Conservation (phyloP, 2,797 vertebrate species). For the Echeneis naucrates region DNA sequence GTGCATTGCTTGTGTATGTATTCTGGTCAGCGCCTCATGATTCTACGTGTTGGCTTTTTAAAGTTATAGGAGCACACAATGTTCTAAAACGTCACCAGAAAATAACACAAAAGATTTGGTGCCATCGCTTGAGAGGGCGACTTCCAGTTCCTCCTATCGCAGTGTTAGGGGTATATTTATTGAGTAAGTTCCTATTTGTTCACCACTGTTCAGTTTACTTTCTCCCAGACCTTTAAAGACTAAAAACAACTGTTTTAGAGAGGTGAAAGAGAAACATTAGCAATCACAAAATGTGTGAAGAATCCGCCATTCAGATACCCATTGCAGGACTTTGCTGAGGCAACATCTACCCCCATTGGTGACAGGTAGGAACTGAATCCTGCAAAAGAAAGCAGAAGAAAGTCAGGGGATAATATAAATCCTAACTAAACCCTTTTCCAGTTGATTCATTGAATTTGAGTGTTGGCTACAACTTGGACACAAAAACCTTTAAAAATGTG, state of each 20-base stretch:
- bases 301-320: not conserved
- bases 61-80: not conserved
- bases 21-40: not conserved
- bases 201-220: conserved; percentile 2
- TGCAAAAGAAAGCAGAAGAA: too few relatives aligned
- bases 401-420: not conserved
- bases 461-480: not conserved
- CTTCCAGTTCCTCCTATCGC: not conserved
- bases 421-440: not conserved
- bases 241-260: not conserved
- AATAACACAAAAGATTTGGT: not conserved
- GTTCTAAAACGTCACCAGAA: conserved; percentile 1
- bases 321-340: too few relatives aligned
- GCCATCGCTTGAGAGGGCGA: not conserved
- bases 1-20: not conserved
- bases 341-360: conserved; percentile 25
- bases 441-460: not conserved
- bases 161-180: not conserved
- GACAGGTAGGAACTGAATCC: not conserved
- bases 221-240: not conserved
- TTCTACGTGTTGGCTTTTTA: not conserved
- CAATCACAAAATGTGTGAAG: not conserved
- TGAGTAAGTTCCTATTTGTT: not conserved
- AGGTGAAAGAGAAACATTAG: too few relatives aligned
- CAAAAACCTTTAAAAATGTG: too few relatives aligned